Conservation (phyloP, 2,888 invertebrate genomes). For the Synanthedon formicaeformis region DNA sequence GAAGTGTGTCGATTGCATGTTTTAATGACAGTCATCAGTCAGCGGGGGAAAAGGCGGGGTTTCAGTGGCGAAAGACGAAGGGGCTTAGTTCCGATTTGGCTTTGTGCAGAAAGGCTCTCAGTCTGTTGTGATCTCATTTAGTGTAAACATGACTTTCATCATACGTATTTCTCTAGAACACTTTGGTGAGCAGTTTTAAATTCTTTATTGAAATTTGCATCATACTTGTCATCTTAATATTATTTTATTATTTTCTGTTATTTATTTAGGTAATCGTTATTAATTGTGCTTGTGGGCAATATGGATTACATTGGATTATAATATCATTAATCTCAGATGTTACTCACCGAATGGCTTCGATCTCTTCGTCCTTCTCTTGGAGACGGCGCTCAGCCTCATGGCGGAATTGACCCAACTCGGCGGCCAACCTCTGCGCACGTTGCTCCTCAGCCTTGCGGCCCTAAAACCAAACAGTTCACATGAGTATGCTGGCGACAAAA, state of each 20-base stretch:
- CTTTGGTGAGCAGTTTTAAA: no score
- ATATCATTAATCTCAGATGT: no score
- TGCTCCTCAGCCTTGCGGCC: constrained; percentile 98
- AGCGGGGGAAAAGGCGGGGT: constrained; percentile 27
- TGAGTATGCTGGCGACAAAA: constrained; percentile 3
- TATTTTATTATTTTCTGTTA: no score
- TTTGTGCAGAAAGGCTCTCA: constrained; percentile 14
- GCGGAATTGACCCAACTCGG: constrained; percentile 94
- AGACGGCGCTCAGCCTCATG: constrained; percentile 97
- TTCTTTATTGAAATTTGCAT: no score
- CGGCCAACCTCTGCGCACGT: constrained; percentile 90
- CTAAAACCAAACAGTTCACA: constrained; percentile 46
- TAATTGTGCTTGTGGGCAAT: no score
- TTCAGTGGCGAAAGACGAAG: constrained; percentile 29
- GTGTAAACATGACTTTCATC: constrained; percentile 12
- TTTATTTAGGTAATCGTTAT: no score
- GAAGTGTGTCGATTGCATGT: constrained; percentile 27
- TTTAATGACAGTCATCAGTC: constrained; percentile 43
- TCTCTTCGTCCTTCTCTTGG: constrained; percentile 98
- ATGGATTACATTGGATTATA: no score
- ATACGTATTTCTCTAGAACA: background rate
- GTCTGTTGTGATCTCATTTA: constrained; percentile 13
- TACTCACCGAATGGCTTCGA: constrained; percentile 94
- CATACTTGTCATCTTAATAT: no score
- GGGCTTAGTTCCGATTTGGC: constrained; percentile 41